Evolutionary conservation across 1,140 invertebrate species (phyloP).

Genomic region (Tenebrio molitor): DNA sequence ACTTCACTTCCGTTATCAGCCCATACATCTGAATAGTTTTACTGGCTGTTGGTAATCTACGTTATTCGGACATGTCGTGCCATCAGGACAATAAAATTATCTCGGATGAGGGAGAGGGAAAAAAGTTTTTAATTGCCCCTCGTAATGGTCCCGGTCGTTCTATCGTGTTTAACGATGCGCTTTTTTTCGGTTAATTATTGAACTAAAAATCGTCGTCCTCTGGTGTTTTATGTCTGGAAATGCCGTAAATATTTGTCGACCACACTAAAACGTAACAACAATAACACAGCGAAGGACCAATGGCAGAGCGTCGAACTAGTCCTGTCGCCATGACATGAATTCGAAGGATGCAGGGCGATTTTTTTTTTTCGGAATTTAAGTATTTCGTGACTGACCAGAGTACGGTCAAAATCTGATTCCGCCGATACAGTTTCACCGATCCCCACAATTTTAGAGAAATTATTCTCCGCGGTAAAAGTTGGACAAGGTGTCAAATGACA

Average conservation of each 20-base stretch:
- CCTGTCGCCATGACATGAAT: background rate
- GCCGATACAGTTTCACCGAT: too few species aligned
- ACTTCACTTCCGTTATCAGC: background rate
- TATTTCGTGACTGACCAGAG: background rate
- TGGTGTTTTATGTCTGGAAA: conserved; percentile 18
- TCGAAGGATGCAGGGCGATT: background rate
- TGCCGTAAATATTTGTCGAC: conserved; percentile 27
- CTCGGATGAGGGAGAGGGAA: conserved; percentile 7
- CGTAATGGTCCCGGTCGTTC: conserved; percentile 5
- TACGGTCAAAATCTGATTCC: too few species aligned
- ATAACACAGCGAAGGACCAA: background rate
- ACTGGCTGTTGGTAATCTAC: background rate
- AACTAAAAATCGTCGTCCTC: background rate
- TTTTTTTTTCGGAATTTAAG: background rate
- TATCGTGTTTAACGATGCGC: background rate
- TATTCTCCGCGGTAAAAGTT: too few species aligned
- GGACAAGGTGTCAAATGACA: too few species aligned
- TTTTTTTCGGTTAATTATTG: conserved; percentile 15
- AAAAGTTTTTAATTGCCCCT: conserved; percentile 10
- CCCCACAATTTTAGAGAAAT: too few species aligned
- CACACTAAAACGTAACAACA: conserved; percentile 22
- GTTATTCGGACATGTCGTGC: too few species aligned
- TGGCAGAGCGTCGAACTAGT: too few species aligned
- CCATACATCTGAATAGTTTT: background rate
- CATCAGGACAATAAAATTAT: conserved; percentile 41